Percentiles rank a stretch among this genome's conserved stretches.
Conservation (phyloP, 2,113 vertebrate species). For the Chaetodon auriga region DNA sequence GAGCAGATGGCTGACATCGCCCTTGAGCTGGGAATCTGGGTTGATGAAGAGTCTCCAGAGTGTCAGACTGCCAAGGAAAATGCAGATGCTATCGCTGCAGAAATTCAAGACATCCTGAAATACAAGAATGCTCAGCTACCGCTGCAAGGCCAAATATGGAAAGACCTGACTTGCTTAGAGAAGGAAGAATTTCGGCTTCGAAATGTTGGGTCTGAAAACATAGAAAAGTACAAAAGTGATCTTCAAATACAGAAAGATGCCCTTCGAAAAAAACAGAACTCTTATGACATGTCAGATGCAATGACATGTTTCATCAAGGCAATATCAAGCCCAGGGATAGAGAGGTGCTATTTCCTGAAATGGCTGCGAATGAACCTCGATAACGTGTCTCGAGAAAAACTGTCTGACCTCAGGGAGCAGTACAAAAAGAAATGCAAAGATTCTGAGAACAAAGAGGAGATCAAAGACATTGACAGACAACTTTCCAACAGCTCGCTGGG, state of each 20-base stretch:
- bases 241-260: slow-evolving; percentile 40
- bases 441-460: slow-evolving; percentile 65
- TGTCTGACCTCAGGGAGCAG: slow-evolving; percentile 49
- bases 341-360: slow-evolving; percentile 77
- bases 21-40: slow-evolving; percentile 62
- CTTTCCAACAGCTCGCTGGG: slow-evolving; percentile 83
- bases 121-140: slow-evolving; percentile 77
- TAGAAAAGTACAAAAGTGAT: slow-evolving; percentile 70
- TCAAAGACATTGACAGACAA: slow-evolving; percentile 69
- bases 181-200: slow-evolving; percentile 77
- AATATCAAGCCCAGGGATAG: slow-evolving; percentile 57
- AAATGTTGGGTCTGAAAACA: slow-evolving; percentile 53
- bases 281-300: slow-evolving; percentile 45
- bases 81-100: slow-evolving; percentile 57
- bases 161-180: slow-evolving; percentile 69
- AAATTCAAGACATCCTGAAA: slow-evolving; percentile 50
- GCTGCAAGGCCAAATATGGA: slow-evolving; percentile 73
- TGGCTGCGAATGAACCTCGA: slow-evolving; percentile 81
- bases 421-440: slow-evolving; percentile 68
- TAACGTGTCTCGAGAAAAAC: slow-evolving; percentile 48
- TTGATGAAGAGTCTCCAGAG: slow-evolving; percentile 73
- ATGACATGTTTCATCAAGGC: slow-evolving; percentile 70
- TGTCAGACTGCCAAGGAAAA: slow-evolving; percentile 68
- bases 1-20: slow-evolving; percentile 63
- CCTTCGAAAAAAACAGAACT: slow-evolving; percentile 60